Evolutionary conservation across 1,140 invertebrate species (phyloP).

Genomic region (Solenopsis fugax): DNA sequence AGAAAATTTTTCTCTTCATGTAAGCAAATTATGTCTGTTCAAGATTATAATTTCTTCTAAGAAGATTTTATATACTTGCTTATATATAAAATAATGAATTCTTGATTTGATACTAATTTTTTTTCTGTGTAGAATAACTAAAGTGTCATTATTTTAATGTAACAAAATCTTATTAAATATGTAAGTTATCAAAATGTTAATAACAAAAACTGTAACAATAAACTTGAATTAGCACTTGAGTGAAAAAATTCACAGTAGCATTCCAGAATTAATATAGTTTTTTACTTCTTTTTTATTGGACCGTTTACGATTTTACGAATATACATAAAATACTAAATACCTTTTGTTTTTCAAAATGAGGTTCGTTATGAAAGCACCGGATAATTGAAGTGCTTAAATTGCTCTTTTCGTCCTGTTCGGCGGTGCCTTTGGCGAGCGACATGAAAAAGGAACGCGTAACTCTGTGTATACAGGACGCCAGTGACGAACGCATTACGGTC

Average conservation of each 20-base stretch:
- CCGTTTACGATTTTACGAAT: background rate
- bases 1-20: no score
- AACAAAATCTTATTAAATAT: no score
- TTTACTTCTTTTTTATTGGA: background rate
- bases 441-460: slow-evolving; percentile 32
- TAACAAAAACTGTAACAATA: no score
- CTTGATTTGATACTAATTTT: no score
- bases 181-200: no score
- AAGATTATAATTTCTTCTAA: no score
- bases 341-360: background rate
- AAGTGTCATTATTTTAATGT: no score
- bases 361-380: background rate
- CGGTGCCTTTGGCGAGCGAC: slow-evolving; percentile 1
- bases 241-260: background rate
- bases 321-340: background rate
- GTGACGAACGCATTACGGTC: background rate
- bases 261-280: background rate
- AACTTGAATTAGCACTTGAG: no score
- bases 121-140: no score
- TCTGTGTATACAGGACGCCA: background rate
- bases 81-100: no score
- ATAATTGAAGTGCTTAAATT: slow-evolving; percentile 1
- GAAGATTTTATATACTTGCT: no score
- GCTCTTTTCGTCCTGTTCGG: slow-evolving; percentile 3
- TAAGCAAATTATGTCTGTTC: no score